Percentiles rank a stretch among this genome's conserved stretches.
Evolutionary conservation across 2,797 vertebrate species (phyloP).

Genomic region (Platyrinchus mystaceus): DNA sequence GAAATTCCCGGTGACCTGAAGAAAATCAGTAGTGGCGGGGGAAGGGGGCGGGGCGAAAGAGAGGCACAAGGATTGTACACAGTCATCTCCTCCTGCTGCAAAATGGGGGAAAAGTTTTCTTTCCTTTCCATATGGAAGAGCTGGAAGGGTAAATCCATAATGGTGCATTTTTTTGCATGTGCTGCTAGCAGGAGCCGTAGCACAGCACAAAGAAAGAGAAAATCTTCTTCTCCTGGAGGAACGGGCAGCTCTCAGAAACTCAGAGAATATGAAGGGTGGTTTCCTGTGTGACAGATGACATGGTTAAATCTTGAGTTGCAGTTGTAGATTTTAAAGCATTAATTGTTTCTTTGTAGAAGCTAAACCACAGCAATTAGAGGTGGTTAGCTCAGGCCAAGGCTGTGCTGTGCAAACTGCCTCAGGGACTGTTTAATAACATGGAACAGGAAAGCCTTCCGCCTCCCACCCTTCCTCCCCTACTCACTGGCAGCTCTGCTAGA

Average conservation of each 20-base stretch:
- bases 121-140: background rate
- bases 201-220: background rate
- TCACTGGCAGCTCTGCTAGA: background rate
- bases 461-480: background rate
- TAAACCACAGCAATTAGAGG: fast-evolving
- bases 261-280: background rate
- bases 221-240: background rate
- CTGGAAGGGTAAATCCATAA: background rate
- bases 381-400: fast-evolving
- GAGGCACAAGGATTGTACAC: fast-evolving
- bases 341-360: background rate
- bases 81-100: background rate
- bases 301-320: background rate
- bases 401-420: background rate
- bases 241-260: fast-evolving
- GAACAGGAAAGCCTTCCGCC: background rate
- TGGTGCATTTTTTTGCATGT: background rate
- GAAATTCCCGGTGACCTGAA: background rate
- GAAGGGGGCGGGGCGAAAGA: background rate
- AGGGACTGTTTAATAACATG: background rate
- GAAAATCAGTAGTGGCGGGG: background rate
- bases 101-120: background rate
- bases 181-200: background rate
- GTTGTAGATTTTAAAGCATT: background rate
- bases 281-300: background rate